These are phyloP conservation scores for Calliphora vicina DNA, from an alignment of 1,140 invertebrate species.

Conservation along the genomic window DNA sequence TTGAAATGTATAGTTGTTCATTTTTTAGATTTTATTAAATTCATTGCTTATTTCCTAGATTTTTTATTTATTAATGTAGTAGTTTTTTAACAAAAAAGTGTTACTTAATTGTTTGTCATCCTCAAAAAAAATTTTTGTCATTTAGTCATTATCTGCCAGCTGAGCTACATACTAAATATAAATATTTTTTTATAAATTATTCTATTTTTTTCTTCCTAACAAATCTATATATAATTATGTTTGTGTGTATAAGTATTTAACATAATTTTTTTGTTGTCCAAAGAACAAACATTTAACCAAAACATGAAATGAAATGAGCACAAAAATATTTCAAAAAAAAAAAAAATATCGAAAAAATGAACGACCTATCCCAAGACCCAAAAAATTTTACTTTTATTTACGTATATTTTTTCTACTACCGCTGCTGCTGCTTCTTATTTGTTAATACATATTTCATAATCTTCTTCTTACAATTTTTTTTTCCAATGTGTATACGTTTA, in stretches of 20 bases:
- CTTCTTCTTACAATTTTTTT: not conserved
- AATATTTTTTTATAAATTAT: not conserved
- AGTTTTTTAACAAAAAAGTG: not conserved
- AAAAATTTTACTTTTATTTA: constrained; percentile 36
- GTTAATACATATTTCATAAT: not conserved
- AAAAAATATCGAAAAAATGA: constrained; percentile 8
- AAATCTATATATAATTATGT: not conserved
- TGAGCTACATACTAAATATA: not conserved
- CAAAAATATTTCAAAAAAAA: not conserved
- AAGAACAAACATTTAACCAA: not conserved
- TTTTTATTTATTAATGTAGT: not conserved
- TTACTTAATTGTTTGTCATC: not conserved
- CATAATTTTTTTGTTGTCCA: not conserved
- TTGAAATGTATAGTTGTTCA: no score
- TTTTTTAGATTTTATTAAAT: not conserved
- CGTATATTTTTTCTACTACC: not conserved
- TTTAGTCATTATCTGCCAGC: not conserved
- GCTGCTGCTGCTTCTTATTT: not conserved
- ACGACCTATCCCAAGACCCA: constrained; percentile 55
- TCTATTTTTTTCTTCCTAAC: not conserved
- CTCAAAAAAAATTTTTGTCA: not conserved
- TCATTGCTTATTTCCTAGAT: not conserved
- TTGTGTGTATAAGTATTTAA: not conserved
- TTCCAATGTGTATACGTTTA: not conserved
- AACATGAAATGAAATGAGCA: not conserved